Base-by-base conservation (phyloP, 2,888 invertebrate species). In the Cephus rjabovi region DNA sequence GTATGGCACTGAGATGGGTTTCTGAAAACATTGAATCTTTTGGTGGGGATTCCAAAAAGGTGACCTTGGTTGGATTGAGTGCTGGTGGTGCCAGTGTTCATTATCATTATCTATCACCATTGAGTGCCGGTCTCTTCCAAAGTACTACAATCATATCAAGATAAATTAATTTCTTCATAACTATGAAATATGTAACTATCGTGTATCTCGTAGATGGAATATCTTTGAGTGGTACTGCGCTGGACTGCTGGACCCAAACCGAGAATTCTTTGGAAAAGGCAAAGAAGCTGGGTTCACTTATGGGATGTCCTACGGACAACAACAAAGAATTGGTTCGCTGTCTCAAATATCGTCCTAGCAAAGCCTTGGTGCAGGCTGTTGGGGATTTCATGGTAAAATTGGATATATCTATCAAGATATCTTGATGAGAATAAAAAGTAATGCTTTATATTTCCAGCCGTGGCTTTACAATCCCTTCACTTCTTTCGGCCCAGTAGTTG, bases 1-100 rank as follows among this genome's bases (percentile, higher is more conserved):
- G 93, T 34, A 92, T 95, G 82, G 96, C 96, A 0, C 89, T 96
- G 71, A 93, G 93, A 84, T 96, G 96, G 96, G 91, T 96, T 0
- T 94, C 94, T 79, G 91, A 93, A 73, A 95, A 96, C 88, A 95
- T 96, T 79, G 91, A 93, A 83, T 92, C 92, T 87, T 96, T 96
- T 85, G 95, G 95, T 2, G 96, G 96, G 1, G 94, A 96, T 91
- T 94, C 95, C 1, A 93, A 94, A 73, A 94, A 94, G 78, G 93
- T 96, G 40, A 95, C 95, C 0, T 89, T 96, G 4, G 90, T 94
- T 0, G 96, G 96, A 3, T 93, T 94, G 86, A 96, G 96, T 4
- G 95, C 96, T 0, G 96, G 96, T 0, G 96, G 95, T 40, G 95
- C 95, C 6, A 95, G 96, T 83, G 95, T 95, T 0, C 95, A 96